phyloP scores from a whole-genome alignment of 2,113 vertebrate species.

The Todiramphus saurophagus region DNA sequence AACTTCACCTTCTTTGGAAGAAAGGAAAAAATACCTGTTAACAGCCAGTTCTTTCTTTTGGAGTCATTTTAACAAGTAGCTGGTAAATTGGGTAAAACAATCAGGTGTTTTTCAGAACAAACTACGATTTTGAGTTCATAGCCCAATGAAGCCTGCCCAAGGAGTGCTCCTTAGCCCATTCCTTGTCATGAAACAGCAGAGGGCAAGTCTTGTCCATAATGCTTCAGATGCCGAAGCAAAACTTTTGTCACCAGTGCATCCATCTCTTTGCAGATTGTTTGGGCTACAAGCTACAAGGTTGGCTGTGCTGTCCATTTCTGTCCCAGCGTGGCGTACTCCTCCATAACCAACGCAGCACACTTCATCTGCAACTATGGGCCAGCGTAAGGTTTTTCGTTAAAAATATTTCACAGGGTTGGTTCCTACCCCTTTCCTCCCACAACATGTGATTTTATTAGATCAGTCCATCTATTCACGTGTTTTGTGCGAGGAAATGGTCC shows the following conservation, averaged over 20 bases:
- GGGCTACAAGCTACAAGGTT: conserved; percentile 69
- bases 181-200: background rate
- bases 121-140: background rate
- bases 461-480: background rate
- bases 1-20: background rate
- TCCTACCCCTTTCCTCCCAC: background rate
- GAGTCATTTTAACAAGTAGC: background rate
- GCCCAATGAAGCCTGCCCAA: background rate
- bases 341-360: conserved; percentile 2
- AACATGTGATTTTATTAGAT: background rate
- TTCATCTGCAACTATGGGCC: conserved; percentile 71
- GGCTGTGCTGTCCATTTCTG: conserved; percentile 70
- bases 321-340: background rate
- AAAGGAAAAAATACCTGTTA: background rate
- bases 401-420: background rate
- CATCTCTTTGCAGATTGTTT: conserved; percentile 55
- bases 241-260: background rate
- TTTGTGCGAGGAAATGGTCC: background rate
- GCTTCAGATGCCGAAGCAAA: background rate
- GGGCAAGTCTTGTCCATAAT: background rate
- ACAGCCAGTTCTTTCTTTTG: background rate
- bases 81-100: background rate
- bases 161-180: background rate
- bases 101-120: background rate
- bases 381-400: conserved; percentile 27